Evolutionary conservation across 1,140 invertebrate species (phyloP).

Genomic region (Zaprionus kolodkinae): DNA sequence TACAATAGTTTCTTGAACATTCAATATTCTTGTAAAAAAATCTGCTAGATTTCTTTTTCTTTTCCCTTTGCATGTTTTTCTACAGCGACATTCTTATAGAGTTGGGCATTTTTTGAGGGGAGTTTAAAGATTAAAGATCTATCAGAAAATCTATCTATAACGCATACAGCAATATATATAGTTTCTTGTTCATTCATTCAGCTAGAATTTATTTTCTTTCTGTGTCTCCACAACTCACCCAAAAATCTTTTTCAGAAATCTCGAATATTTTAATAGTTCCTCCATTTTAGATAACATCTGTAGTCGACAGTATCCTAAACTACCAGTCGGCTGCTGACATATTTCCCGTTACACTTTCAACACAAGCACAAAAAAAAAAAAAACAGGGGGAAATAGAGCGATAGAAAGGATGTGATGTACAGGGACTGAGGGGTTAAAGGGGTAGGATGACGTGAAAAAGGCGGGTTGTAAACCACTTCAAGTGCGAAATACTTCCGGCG

Average conservation of each 20-base stretch:
- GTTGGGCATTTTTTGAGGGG: too few relatives aligned
- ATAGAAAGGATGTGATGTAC: neutral
- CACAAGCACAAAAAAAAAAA: neutral
- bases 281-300: neutral
- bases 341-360: slow-evolving; percentile 1
- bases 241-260: neutral
- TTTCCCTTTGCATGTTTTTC: neutral
- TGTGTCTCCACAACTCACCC: too few relatives aligned
- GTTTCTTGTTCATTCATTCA: too few relatives aligned
- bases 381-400: slow-evolving; percentile 3
- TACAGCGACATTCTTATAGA: too few relatives aligned
- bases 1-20: too few relatives aligned
- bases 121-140: too few relatives aligned
- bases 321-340: neutral
- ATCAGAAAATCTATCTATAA: too few relatives aligned
- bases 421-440: neutral
- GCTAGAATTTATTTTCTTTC: too few relatives aligned
- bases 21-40: neutral
- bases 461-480: slow-evolving; percentile 36
- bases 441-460: too few relatives aligned
- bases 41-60: neutral
- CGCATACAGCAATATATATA: too few relatives aligned
- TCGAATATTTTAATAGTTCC: neutral
- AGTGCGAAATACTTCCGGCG: slow-evolving; percentile 73
- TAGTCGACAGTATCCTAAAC: neutral